These are phyloP conservation scores for Promerops cafer DNA, from an alignment of 2,113 vertebrate species.

Conservation along the genomic window DNA sequence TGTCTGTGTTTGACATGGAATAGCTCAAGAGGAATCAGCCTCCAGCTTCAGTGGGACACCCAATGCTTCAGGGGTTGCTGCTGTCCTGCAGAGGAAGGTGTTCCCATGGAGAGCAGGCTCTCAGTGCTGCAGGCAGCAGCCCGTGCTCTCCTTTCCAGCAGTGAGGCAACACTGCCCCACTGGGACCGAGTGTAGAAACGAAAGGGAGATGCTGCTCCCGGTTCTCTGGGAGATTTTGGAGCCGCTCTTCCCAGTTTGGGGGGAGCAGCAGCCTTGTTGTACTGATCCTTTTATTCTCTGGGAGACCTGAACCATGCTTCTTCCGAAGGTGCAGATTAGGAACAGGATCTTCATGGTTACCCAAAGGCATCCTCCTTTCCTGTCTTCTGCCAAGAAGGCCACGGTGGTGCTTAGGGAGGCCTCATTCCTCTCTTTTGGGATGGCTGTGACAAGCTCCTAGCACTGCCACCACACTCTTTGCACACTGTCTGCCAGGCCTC, in stretches of 20 bases:
- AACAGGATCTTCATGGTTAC: not conserved
- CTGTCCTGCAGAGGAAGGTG: not conserved
- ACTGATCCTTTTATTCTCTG: not conserved
- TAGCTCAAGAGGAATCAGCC: not conserved
- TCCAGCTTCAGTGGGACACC: not conserved
- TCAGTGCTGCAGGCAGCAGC: not conserved
- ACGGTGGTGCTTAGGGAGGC: not conserved
- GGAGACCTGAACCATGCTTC: not conserved
- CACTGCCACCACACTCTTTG: not conserved
- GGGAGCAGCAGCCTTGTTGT: not conserved
- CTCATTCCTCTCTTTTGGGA: not conserved
- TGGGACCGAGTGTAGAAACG: not conserved
- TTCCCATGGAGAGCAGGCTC: fast-evolving
- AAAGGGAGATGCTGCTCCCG: not conserved
- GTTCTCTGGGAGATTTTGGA: not conserved
- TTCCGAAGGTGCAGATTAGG: not conserved
- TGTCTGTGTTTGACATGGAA: not conserved
- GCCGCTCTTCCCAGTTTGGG: fast-evolving
- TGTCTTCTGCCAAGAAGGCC: not conserved
- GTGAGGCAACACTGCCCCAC: constrained; percentile 49
- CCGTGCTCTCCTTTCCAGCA: not conserved
- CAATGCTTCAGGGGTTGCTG: not conserved
- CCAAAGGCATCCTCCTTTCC: not conserved
- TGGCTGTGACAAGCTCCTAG: not conserved
- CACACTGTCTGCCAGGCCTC: not conserved